Percentiles rank a stretch among this genome's conserved stretches.
Conservation (phyloP, 1,140 invertebrate species). For the Xylocopa sonorina region DNA sequence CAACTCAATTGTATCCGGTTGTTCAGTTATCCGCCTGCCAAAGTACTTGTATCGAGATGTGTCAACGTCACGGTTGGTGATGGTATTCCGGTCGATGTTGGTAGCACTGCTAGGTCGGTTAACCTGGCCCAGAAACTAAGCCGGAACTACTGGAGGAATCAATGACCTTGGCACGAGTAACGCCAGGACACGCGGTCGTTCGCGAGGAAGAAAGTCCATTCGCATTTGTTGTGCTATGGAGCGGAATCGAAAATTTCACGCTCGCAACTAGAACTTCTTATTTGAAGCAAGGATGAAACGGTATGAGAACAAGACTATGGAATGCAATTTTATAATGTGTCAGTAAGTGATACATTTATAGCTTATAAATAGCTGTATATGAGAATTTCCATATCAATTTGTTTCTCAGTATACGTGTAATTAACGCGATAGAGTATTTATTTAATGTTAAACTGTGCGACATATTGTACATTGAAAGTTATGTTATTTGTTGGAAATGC, state of each 20-base stretch:
- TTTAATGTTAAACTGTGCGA: neutral
- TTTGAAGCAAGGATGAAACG: neutral
- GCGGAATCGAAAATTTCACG: conserved; percentile 31
- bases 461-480: neutral
- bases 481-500: conserved; percentile 5
- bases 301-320: neutral
- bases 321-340: too few species aligned
- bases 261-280: neutral
- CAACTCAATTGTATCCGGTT: neutral
- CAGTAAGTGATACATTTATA: too few species aligned
- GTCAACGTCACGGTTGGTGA: conserved; percentile 53
- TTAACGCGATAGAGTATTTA: neutral
- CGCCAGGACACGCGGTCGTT: conserved; percentile 61
- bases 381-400: neutral
- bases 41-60: conserved; percentile 40
- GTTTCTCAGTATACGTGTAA: neutral
- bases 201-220: conserved; percentile 65
- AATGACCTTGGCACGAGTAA: conserved; percentile 75
- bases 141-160: conserved; percentile 77
- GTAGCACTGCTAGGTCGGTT: conserved; percentile 65
- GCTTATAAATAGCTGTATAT: too few species aligned
- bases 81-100: conserved; percentile 62
- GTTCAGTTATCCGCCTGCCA: neutral
- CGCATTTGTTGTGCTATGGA: conserved; percentile 33
- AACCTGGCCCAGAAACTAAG: conserved; percentile 78